Evolutionary conservation across 2,797 vertebrate genomes (phyloP), one percentile per base, ranked within the genome.

Genomic region (Ctenochaetus hawaiiensis): DNA sequence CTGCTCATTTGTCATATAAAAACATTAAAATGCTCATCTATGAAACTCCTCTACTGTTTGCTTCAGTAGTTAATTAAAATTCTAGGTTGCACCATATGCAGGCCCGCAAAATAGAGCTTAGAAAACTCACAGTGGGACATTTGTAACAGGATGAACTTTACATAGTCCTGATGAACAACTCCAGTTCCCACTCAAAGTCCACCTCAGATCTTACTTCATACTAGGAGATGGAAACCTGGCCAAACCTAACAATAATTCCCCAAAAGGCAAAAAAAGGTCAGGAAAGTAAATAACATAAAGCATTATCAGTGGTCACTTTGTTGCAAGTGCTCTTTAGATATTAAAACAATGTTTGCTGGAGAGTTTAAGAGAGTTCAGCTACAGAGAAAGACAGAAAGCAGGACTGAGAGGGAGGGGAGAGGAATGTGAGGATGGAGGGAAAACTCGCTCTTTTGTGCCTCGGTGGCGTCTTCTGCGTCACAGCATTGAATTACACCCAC

Each of bases 401-500:
- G 86, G 60, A 70, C 8, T 8, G 57, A 70, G 81, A 59, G 53
- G 69, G 78, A 23, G 82, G 67, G 53, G 72, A 70, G 75, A 86
- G 87, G 87, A 89, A 89, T 91, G 88, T 60, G 72, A 59, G 75
- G 66, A 80, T 22, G 60, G 64, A 76, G 56, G 78, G 70, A 79
- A 81, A 77, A 61, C 69, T 66, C 75, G 57, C 17, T 77, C 70
- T 76, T 58, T 77, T 57, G 64, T 73, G 39, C 39, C 11, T 41
- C 39, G 39, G 39, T 41, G 39, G 76, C 37, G 22, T 86, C 67
- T 58, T 75, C 74, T 75, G 73, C 18, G 48, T 88, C 78, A 70
- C 80, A 59, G 89, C 82, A 75, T 81, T 86, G 67, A 86, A 81
- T 92, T 88, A 83, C 87, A 77, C 58, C 83, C 86, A 89, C 90